A percentile compares a stretch with the other conserved stretches of the same genome.
Evolutionary conservation across 2,113 vertebrate species (phyloP).

Genomic region (Zosterops borbonicus): DNA sequence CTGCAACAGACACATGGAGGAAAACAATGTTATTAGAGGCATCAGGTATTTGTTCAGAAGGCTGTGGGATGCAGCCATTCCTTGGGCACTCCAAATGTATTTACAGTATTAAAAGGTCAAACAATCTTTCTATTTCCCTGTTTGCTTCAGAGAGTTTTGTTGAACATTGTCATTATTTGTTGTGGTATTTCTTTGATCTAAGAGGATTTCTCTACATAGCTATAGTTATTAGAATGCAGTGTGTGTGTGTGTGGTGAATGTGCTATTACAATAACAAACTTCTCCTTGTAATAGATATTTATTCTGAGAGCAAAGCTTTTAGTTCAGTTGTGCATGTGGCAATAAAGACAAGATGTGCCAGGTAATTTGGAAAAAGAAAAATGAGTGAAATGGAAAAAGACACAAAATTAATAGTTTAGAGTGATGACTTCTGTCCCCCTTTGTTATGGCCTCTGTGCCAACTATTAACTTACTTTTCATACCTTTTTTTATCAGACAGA

Average conservation of each 20-base stretch:
- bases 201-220: constrained; percentile 44
- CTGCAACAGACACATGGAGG: not conserved
- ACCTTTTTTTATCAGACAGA: not conserved
- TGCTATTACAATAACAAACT: constrained; percentile 50
- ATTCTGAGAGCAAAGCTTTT: constrained; percentile 35
- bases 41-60: constrained; percentile 34
- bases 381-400: not conserved
- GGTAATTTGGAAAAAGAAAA: constrained; percentile 6
- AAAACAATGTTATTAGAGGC: not conserved
- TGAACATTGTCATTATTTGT: constrained; percentile 37
- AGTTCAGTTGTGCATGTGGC: not conserved
- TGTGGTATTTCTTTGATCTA: constrained; percentile 40
- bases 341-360: not conserved
- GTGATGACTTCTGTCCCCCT: not conserved
- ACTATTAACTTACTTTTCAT: not conserved
- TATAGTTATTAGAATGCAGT: constrained; percentile 39
- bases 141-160: constrained; percentile 30
- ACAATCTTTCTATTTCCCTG: constrained; percentile 45
- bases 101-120: constrained; percentile 70
- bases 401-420: not conserved
- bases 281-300: constrained; percentile 10
- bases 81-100: constrained; percentile 25
- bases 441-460: not conserved
- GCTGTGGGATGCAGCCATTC: constrained; percentile 31
- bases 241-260: constrained; percentile 18